Evolutionary conservation across 2,113 vertebrate species (phyloP).

Genomic region (Oriolus oriolus): DNA sequence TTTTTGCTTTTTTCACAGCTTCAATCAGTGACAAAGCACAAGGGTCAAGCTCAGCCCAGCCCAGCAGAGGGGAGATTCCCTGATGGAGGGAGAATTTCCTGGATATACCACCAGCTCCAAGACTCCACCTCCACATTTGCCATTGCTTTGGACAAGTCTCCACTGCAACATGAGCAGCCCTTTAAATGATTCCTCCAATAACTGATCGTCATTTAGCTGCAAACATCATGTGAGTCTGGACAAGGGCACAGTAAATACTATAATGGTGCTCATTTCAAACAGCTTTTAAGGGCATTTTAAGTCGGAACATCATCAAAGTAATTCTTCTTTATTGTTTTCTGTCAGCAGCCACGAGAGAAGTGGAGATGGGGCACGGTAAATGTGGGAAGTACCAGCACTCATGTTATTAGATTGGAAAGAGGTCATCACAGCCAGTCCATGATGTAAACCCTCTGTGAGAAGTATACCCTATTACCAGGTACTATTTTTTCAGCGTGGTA

Average conservation of each 20-base stretch:
- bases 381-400: background rate
- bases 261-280: background rate
- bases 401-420: background rate
- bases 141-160: background rate
- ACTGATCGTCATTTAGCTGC: background rate
- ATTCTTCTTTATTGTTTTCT: constrained; percentile 53
- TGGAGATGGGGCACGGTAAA: background rate
- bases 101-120: background rate
- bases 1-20: background rate
- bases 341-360: background rate
- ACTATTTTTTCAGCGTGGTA: background rate
- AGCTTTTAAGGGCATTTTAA: constrained; percentile 41
- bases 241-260: background rate
- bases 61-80: background rate
- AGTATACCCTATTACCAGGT: background rate
- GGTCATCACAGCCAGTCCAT: background rate
- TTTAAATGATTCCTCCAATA: background rate
- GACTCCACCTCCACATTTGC: background rate
- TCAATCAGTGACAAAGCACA: background rate
- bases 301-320: background rate
- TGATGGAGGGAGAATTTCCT: background rate
- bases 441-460: background rate
- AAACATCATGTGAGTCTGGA: background rate
- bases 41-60: background rate
- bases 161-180: background rate